These are phyloP conservation scores for Sebastes schlegelii DNA, from an alignment of 2,113 vertebrate genomes.

Conservation along the genomic window DNA sequence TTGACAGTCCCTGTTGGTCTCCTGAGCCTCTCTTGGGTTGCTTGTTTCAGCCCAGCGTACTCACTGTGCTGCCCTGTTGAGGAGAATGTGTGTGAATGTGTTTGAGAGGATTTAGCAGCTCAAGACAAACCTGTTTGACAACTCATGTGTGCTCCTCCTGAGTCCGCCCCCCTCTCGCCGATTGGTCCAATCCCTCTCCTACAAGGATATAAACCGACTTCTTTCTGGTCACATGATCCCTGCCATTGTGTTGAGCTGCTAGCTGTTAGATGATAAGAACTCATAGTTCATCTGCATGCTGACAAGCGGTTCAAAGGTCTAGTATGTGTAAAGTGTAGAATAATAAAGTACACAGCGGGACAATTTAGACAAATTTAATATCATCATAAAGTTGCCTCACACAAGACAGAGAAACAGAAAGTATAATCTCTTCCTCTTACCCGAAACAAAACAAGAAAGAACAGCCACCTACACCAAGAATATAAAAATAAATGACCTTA, in stretches of 20 bases:
- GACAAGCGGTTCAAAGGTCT: constrained; percentile 20
- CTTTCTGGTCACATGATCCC: constrained; percentile 55
- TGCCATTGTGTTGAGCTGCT: background rate
- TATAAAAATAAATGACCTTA: constrained; percentile 64
- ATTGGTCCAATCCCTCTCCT: constrained; percentile 50
- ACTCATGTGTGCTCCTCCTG: constrained; percentile 47
- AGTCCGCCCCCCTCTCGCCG: constrained; percentile 50
- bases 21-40: background rate
- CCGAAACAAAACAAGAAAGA: constrained; percentile 22
- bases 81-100: constrained; percentile 2
- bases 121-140: constrained; percentile 80
- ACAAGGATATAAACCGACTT: constrained; percentile 45
- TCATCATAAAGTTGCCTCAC: constrained; percentile 26
- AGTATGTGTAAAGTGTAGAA: background rate
- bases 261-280: background rate
- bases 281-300: background rate
- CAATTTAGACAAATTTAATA: constrained; percentile 60
- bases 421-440: constrained; percentile 18
- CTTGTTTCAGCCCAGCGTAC: background rate
- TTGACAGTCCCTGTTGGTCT: background rate
- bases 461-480: constrained; percentile 52
- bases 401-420: constrained; percentile 34
- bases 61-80: background rate
- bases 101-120: constrained; percentile 34
- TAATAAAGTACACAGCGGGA: constrained; percentile 15